phyloP scores from a whole-genome alignment of 35 echinoderm and acorn worm species.

The Heliocidaris erythrogramma region DNA sequence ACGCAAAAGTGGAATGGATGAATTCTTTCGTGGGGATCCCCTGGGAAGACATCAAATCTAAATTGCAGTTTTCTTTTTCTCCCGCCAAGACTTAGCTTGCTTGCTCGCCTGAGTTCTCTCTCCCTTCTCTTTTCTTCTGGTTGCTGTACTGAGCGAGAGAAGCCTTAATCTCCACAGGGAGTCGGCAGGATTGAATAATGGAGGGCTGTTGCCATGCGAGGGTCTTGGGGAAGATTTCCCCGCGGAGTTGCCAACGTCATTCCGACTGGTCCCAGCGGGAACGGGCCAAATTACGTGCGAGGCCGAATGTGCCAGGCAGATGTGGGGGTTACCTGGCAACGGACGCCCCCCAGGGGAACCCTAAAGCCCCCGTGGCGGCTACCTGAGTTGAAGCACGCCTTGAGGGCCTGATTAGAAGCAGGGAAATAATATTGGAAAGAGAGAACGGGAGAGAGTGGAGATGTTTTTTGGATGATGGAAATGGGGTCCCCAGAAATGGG shows the following conservation, averaged over 20 bases:
- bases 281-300: constrained; percentile 47
- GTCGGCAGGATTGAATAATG: constrained; percentile 49
- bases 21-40: constrained; percentile 23
- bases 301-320: constrained; percentile 50
- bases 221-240: constrained; percentile 37
- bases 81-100: neutral
- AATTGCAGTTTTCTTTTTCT: constrained; percentile 51
- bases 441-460: neutral
- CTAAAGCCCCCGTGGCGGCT: constrained; percentile 20
- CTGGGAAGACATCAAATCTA: constrained; percentile 54
- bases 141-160: neutral
- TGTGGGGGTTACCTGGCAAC: constrained; percentile 22
- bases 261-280: neutral
- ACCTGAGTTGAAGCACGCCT: constrained; percentile 22
- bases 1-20: constrained; percentile 49
- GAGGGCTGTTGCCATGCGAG: constrained; percentile 47
- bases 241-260: neutral
- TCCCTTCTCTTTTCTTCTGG: neutral
- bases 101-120: neutral
- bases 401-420: constrained; percentile 43
- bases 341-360: neutral
- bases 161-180: constrained; percentile 40
- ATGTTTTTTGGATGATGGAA: constrained; percentile 48
- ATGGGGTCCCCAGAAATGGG: constrained; percentile 41
- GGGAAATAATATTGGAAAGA: neutral